These are phyloP conservation scores for Clivina fossor DNA, from an alignment of 2,888 invertebrate genomes.

Conservation along the genomic window DNA sequence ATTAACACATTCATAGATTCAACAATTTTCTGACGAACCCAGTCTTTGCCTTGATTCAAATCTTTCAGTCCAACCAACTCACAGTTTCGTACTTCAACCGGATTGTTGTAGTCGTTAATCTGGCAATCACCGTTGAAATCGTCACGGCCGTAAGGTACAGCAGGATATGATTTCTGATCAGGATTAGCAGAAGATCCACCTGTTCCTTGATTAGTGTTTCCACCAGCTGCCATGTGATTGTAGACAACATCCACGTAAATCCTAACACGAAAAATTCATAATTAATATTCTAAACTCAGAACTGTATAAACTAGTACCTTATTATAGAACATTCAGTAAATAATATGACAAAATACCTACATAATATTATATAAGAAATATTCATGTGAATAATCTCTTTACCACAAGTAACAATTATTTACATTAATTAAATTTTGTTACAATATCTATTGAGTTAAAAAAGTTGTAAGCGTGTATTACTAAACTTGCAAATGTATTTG, in stretches of 20 bases:
- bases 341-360: too few species aligned
- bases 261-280: constrained; percentile 47
- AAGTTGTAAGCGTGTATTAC: too few species aligned
- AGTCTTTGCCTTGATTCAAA: constrained; percentile 65
- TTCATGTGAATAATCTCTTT: too few species aligned
- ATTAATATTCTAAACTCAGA: too few species aligned
- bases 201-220: constrained; percentile 58
- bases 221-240: constrained; percentile 72
- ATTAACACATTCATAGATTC: constrained; percentile 68
- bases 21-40: constrained; percentile 67
- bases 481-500: too few species aligned
- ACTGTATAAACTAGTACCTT: too few species aligned
- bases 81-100: constrained; percentile 59
- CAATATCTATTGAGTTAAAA: too few species aligned
- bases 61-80: constrained; percentile 68
- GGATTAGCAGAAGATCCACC: constrained; percentile 61
- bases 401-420: too few species aligned
- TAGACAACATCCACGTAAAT: constrained; percentile 74
- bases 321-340: too few species aligned
- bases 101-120: constrained; percentile 67
- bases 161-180: constrained; percentile 51
- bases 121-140: constrained; percentile 72
- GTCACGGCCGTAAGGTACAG: constrained; percentile 64
- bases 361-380: too few species aligned
- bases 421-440: too few species aligned